A percentile compares a stretch with the other conserved stretches of the same genome.
Conservation (phyloP, 1,140 invertebrate genomes). For the Tetraneura akinire region DNA sequence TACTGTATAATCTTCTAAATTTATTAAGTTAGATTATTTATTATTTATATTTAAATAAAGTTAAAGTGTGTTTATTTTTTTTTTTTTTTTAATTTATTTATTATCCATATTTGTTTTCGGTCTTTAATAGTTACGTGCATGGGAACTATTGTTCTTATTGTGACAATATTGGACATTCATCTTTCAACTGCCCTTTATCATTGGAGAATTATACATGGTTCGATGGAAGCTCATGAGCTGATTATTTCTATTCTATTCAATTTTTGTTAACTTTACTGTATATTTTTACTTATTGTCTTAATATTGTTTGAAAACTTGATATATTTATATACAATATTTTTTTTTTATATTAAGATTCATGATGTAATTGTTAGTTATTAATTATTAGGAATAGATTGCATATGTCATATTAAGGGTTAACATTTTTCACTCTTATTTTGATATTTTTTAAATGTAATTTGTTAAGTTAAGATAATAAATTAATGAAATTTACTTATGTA, state of each 20-base stretch:
- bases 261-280: not conserved
- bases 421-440: not conserved
- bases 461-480: not conserved
- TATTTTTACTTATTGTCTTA: not conserved
- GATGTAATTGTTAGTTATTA: conserved; percentile 31
- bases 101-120: conserved; percentile 30
- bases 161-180: conserved; percentile 21
- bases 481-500: conserved; percentile 1
- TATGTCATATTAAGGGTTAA: conserved; percentile 6
- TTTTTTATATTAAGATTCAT: not conserved
- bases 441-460: not conserved
- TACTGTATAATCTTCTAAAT: conserved; percentile 3
- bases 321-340: conserved; percentile 7
- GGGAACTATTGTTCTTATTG: conserved; percentile 30
- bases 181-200: conserved; percentile 22
- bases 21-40: not conserved
- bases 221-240: not conserved
- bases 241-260: conserved; percentile 10
- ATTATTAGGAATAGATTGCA: conserved; percentile 26
- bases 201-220: not conserved
- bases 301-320: not conserved
- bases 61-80: conserved; percentile 12
- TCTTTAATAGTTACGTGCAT: conserved; percentile 13
- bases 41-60: conserved; percentile 18
- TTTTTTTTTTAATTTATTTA: not conserved